Evolutionary conservation across 2,888 invertebrate species (phyloP).

Genomic region (Sialis fuliginosa): DNA sequence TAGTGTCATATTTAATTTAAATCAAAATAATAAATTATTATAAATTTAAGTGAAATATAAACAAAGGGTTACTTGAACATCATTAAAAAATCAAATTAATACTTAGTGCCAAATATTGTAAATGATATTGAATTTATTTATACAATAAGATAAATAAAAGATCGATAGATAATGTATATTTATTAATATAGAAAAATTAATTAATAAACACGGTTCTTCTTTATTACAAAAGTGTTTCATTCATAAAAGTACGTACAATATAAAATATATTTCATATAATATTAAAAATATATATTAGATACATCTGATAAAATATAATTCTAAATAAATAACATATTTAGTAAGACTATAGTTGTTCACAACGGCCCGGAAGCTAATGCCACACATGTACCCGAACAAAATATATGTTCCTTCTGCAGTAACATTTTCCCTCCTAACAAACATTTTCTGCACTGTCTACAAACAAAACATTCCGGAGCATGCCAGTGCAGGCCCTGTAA

Average conservation of each 20-base stretch:
- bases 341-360: not conserved
- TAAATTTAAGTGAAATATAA: no score
- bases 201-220: no score
- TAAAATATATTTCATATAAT: not conserved
- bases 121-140: no score
- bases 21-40: no score
- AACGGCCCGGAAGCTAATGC: not conserved
- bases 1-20: no score
- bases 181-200: no score
- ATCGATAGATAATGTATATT: no score
- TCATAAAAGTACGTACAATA: not conserved
- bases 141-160: no score
- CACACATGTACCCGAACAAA: slow-evolving; percentile 23
- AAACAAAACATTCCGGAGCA: slow-evolving; percentile 28
- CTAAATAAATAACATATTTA: not conserved
- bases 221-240: no score
- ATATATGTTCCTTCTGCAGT: slow-evolving; percentile 21
- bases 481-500: slow-evolving; percentile 63
- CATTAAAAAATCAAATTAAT: no score
- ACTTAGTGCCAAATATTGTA: no score
- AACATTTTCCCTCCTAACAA: slow-evolving; percentile 20
- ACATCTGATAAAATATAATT: not conserved
- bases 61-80: no score
- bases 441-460: slow-evolving; percentile 20
- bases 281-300: not conserved